phyloP scores from a whole-genome alignment of 2,888 invertebrate genomes.

The Euplexia lucipara region DNA sequence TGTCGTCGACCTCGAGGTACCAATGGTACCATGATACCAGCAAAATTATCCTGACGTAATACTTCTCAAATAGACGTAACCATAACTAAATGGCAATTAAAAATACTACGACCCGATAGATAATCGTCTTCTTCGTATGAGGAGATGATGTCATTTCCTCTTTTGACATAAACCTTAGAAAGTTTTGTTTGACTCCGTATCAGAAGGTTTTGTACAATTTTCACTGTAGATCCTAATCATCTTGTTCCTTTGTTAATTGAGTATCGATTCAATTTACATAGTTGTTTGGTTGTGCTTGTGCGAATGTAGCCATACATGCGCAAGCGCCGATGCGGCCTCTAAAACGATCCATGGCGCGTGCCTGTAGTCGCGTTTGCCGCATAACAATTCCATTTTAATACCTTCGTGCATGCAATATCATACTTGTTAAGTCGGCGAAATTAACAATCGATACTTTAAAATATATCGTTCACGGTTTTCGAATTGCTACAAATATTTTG shows the following conservation, averaged over 20 bases:
- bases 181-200: conserved; percentile 25
- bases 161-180: conserved; percentile 41
- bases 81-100: conserved; percentile 55
- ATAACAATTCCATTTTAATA: conserved; percentile 78
- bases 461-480: conserved; percentile 33
- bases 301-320: conserved; percentile 68
- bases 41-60: conserved; percentile 59
- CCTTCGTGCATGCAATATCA: conserved; percentile 67
- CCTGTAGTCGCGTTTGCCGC: conserved; percentile 77
- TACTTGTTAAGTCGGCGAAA: conserved; percentile 64
- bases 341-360: conserved; percentile 80
- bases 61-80: conserved; percentile 50
- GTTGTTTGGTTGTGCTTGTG: conserved; percentile 63
- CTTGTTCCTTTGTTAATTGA: conserved; percentile 28
- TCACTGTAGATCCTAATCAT: conserved; percentile 9
- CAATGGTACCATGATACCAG: conserved; percentile 50
- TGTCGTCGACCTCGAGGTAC: conserved; percentile 60
- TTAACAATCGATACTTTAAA: conserved; percentile 43
- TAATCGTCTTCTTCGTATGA: conserved; percentile 34
- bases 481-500: conserved; percentile 48
- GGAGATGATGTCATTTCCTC: conserved; percentile 40
- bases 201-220: conserved; percentile 5
- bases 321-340: conserved; percentile 70
- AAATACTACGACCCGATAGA: conserved; percentile 54
- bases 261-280: conserved; percentile 61